phyloP scores from a whole-genome alignment of 2,888 invertebrate genomes.

The Pammene aurita region DNA sequence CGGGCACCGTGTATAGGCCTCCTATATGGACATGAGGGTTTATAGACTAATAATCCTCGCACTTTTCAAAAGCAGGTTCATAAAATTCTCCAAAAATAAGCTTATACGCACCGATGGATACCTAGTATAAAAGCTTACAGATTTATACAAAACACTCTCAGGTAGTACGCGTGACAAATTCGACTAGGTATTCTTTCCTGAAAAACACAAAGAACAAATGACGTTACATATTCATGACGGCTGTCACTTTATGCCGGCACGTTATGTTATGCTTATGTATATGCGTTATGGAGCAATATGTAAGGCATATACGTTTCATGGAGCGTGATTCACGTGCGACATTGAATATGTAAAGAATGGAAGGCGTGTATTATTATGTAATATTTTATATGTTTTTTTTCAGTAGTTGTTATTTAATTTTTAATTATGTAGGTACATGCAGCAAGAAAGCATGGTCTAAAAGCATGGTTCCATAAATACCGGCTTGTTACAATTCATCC shows the following conservation, averaged over 20 bases:
- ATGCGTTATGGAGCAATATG: slow-evolving; percentile 5
- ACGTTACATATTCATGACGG: slow-evolving; percentile 29
- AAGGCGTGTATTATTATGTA: background rate
- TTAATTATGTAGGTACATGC: too few relatives aligned
- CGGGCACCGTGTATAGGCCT: too few relatives aligned
- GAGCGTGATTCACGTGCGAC: background rate
- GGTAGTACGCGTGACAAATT: slow-evolving; percentile 14
- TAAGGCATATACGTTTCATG: slow-evolving; percentile 6
- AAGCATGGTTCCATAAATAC: too few relatives aligned
- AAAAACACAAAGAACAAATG: slow-evolving; percentile 20
- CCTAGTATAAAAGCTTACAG: background rate
- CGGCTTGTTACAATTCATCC: too few relatives aligned
- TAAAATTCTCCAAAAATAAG: background rate
- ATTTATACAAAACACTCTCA: slow-evolving; percentile 9
- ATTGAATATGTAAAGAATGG: background rate
- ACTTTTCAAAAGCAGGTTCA: background rate
- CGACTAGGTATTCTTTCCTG: slow-evolving; percentile 4
- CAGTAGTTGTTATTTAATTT: too few relatives aligned
- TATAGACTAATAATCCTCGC: too few relatives aligned
- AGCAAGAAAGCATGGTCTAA: too few relatives aligned
- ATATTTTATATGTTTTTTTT: too few relatives aligned
- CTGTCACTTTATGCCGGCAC: slow-evolving; percentile 12
- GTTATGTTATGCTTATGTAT: slow-evolving; percentile 3
- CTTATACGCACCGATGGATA: background rate
- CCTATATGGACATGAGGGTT: too few relatives aligned